Evolutionary conservation across 2,797 vertebrate species (phyloP), one percentile per base, ranked within the genome.

Genomic region (Numenius phaeopus): DNA sequence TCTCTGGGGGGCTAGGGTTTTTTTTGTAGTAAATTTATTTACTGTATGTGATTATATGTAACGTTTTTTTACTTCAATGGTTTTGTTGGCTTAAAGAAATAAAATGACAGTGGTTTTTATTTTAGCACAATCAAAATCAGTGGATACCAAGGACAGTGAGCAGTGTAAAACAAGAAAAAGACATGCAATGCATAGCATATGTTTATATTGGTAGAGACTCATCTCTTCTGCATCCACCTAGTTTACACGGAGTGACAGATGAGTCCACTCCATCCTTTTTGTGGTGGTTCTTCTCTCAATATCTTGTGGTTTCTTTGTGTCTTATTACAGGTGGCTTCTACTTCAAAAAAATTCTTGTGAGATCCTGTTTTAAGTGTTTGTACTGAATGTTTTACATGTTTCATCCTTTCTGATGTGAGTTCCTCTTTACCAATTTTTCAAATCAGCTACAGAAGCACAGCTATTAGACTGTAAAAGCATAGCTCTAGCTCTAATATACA

Each of bases 1-100:
- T 59, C 10, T 77, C 30, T 27, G 26, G 8, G 54, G 14, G 7
- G 15, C 10, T 76, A 49, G 57, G 61, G 6, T 2, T 16, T 65
- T 69, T 73, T 65, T 65, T 44, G 29, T 77, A 91, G 61, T 90
- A 54, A 87, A 52, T 75, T 83, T 95, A 47, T 93, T 89, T 91
- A 73, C 83, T 92, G 23, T 87, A 42, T 90, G 77, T 94, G 79
- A 88, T 81, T 70, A 49, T 50, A 58, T 27, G 21, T 44, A 30
- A 66, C 42, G 27, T 67, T 90, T 93, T 96, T 94, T 88, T 95
- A 94, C 81, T 91, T 90, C 19, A 37, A 0, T 82, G 64, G 9
- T 82, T 92, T 86, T 86, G 10, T 75, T 91, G 27, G 27, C 71
- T 86, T 96, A 87, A 54, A 89, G 47, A 70, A 77, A 37, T 86